These are phyloP conservation scores for Therioaphis trifolii DNA, from an alignment of 2,888 invertebrate genomes.

Conservation along the genomic window DNA sequence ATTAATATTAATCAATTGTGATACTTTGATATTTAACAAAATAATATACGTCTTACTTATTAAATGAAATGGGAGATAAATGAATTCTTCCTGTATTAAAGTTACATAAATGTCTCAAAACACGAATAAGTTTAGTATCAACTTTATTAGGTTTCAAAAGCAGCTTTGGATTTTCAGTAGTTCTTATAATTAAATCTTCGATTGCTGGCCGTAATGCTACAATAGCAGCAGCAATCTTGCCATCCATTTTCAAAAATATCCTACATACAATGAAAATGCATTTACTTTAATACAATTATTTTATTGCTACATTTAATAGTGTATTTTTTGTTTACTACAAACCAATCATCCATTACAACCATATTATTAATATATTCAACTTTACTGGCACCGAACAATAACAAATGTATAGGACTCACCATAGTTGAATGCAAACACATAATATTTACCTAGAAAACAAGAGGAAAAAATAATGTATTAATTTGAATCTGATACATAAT, in stretches of 20 bases:
- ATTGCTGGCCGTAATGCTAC: slow-evolving; percentile 89
- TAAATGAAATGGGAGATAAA: slow-evolving; percentile 7
- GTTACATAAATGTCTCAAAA: slow-evolving; percentile 80
- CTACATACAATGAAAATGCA: slow-evolving; percentile 67
- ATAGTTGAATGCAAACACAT: slow-evolving; percentile 36
- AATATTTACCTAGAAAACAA: background rate
- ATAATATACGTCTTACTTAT: background rate
- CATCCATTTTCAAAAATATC: slow-evolving; percentile 88
- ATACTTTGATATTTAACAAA: background rate
- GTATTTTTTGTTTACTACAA: background rate
- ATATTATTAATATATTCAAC: background rate
- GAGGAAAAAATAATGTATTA: background rate
- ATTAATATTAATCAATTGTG: background rate
- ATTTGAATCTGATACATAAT: background rate
- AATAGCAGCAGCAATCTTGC: slow-evolving; percentile 81
- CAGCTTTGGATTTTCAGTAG: slow-evolving; percentile 82
- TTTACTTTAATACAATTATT: background rate
- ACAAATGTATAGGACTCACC: slow-evolving; percentile 45
- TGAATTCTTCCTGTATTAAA: slow-evolving; percentile 78
- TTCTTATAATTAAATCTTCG: slow-evolving; percentile 84
- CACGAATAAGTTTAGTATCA: slow-evolving; percentile 77
- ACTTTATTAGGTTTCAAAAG: slow-evolving; percentile 75
- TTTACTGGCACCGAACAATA: slow-evolving; percentile 48
- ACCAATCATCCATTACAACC: slow-evolving; percentile 50
- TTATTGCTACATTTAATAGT: background rate